A percentile compares a stretch with the other conserved stretches of the same genome.
Evolutionary conservation across 2,797 vertebrate species (phyloP).

Genomic region (Streptopelia turtur): DNA sequence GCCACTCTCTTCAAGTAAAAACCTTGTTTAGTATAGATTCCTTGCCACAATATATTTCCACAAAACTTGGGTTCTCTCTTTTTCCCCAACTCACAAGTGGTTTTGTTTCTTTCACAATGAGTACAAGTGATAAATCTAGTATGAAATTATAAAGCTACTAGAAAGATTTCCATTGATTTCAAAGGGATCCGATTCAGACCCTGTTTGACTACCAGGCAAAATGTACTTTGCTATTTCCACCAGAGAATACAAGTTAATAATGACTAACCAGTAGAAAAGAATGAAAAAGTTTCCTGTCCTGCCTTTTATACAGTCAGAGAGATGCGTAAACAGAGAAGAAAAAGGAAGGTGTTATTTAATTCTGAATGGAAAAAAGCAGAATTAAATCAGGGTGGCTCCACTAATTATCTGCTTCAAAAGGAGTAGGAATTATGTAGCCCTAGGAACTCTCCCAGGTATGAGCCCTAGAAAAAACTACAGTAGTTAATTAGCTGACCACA

Average conservation of each 20-base stretch:
- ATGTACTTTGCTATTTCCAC: background rate
- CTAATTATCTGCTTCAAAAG: constrained; percentile 12
- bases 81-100: background rate
- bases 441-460: background rate
- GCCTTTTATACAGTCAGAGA: background rate
- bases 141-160: background rate
- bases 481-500: background rate
- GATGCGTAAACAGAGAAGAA: background rate
- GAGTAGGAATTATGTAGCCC: background rate
- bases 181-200: background rate
- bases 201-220: background rate
- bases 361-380: background rate
- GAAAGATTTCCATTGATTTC: background rate
- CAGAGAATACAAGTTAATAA: background rate
- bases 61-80: background rate
- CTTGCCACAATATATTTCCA: background rate
- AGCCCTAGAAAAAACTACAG: background rate
- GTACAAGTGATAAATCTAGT: background rate
- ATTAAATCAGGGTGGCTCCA: background rate
- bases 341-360: background rate
- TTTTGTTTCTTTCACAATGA: background rate
- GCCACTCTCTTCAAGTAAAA: background rate
- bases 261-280: background rate
- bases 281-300: background rate
- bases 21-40: background rate